Conservation (phyloP, 1,140 invertebrate species). For the Anastrepha obliqua region DNA sequence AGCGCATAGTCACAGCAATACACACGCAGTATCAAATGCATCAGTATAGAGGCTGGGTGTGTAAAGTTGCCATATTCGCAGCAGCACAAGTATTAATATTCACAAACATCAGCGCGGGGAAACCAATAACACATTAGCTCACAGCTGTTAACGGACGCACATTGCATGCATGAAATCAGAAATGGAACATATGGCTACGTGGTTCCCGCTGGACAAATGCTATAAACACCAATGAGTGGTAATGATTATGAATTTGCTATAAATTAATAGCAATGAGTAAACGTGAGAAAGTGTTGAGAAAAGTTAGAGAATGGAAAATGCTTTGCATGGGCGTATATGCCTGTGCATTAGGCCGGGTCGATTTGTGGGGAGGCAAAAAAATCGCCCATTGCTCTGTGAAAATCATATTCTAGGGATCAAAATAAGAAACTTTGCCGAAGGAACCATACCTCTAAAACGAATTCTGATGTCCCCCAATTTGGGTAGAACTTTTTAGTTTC, state of each 20-base stretch:
- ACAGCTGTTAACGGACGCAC: background rate
- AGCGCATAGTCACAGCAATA: background rate
- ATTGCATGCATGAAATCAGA: slow-evolving; percentile 26
- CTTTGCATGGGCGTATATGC: background rate
- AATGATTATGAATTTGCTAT: slow-evolving; percentile 28
- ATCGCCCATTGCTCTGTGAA: no score
- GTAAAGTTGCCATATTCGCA: background rate
- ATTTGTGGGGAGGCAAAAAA: no score
- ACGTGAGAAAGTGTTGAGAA: background rate
- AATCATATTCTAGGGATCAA: no score
- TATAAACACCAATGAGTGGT: background rate
- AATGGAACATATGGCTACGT: background rate
- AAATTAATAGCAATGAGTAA: slow-evolving; percentile 5
- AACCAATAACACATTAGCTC: background rate
- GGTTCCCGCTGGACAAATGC: slow-evolving; percentile 26
- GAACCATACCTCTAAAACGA: no score
- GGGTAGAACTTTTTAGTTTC: no score
- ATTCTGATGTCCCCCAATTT: no score
- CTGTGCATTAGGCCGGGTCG: no score
- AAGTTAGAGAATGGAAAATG: background rate
- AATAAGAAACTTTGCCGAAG: no score
- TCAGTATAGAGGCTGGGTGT: background rate
- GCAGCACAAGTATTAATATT: background rate
- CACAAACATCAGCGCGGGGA: background rate
- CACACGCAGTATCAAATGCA: background rate